These are phyloP conservation scores for Hydrotaea diabolus DNA, from an alignment of 2,888 invertebrate species.

Conservation along the genomic window DNA sequence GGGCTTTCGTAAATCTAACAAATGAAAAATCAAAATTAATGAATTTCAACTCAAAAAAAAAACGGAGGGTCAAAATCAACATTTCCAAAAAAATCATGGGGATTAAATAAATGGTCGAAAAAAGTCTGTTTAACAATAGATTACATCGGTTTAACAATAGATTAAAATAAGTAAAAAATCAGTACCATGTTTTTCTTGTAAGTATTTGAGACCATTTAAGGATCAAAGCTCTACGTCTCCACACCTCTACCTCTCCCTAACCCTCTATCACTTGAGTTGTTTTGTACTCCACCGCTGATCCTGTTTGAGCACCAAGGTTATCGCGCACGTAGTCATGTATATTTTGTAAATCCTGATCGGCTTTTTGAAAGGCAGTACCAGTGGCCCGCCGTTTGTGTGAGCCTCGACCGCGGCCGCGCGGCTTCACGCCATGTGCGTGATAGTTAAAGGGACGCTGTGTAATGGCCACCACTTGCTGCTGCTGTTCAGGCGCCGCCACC, in stretches of 20 bases:
- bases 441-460: conserved; percentile 79
- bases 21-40: conserved; percentile 43
- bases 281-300: conserved; percentile 74
- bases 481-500: not conserved
- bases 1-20: not conserved
- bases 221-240: not conserved
- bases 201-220: conserved; percentile 14
- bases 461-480: conserved; percentile 69
- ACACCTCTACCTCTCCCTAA: conserved; percentile 49
- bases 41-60: conserved; percentile 8
- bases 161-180: conserved; percentile 44
- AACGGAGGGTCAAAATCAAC: not conserved
- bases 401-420: conserved; percentile 59
- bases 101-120: not conserved
- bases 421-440: conserved; percentile 75
- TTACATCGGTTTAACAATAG: not conserved
- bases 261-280: conserved; percentile 74
- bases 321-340: conserved; percentile 74
- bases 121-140: not conserved
- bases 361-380: conserved; percentile 20
- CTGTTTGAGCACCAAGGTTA: conserved; percentile 76
- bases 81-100: not conserved
- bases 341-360: conserved; percentile 71
- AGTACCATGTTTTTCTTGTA: conserved; percentile 49
- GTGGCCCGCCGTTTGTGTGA: conserved; percentile 64